Evolutionary conservation across 2,113 vertebrate genomes (phyloP).

Genomic region (Periophthalmus modestus): DNA sequence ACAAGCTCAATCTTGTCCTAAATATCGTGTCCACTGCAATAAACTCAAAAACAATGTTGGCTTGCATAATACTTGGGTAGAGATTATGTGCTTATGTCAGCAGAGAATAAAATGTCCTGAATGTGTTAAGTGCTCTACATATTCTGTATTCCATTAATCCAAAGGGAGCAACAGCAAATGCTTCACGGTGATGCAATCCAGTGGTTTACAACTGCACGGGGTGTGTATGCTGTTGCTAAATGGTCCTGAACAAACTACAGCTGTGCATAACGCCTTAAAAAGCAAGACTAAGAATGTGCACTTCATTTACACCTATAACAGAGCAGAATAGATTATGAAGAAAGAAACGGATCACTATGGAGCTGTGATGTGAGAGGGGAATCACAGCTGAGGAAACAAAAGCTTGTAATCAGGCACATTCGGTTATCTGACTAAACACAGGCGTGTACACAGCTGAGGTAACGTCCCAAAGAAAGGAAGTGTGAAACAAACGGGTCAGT

Average conservation of each 20-base stretch:
- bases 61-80: slow-evolving; percentile 27
- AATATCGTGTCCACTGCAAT: neutral
- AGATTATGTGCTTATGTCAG: slow-evolving; percentile 29
- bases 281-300: neutral
- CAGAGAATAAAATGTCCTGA: slow-evolving; percentile 48
- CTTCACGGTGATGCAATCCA: slow-evolving; percentile 36
- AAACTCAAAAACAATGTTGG: slow-evolving; percentile 6
- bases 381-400: slow-evolving; percentile 65
- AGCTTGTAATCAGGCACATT: slow-evolving; percentile 40
- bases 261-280: slow-evolving; percentile 14
- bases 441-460: slow-evolving; percentile 62
- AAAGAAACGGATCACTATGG: neutral
- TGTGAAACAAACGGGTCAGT: slow-evolving; percentile 4
- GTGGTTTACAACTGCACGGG: neutral
- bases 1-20: slow-evolving; percentile 18
- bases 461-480: slow-evolving; percentile 12
- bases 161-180: slow-evolving; percentile 36
- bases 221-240: slow-evolving; percentile 18
- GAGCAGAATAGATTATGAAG: neutral
- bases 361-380: neutral
- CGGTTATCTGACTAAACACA: slow-evolving; percentile 58
- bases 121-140: slow-evolving; percentile 49
- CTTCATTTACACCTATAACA: neutral
- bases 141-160: slow-evolving; percentile 50
- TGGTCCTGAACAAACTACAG: slow-evolving; percentile 22